Evolutionary conservation across 2,888 invertebrate genomes (phyloP), one percentile per base, ranked within the genome.

Genomic region (Pantelozetes paolii): DNA sequence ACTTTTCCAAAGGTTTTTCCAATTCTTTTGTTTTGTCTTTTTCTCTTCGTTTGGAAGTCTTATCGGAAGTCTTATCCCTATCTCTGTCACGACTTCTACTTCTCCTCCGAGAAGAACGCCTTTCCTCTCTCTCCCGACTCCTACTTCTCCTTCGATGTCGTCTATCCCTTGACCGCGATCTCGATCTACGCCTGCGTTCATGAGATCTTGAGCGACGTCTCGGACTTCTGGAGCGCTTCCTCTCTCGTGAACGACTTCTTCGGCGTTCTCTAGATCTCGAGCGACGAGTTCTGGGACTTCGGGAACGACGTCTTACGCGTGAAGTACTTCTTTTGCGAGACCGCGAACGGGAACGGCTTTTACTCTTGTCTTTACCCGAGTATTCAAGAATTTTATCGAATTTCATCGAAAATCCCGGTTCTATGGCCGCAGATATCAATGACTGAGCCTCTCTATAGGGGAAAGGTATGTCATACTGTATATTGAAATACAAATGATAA

Each of bases 351-450:
- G 36, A 32, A 13, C 42, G 30, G 11, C 30, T 67, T 45, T n/a
- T 32, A 6, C 50, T 50, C 20, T 71, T 74, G 1, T 71, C 64
- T 75, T 67, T 67, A 23, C 23, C 67, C 0, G 40, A 5, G 23
- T 20, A 67, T 13, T 67, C 67, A 1, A 67, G 9, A 20, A 67
- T 67, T 40, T 67, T 67, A 26, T 67, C 67, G 40, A 67, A 40
- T 67, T 67, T 67, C 42, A 67, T 26, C 30, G 30, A 18, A 67
- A 42, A 67, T 67, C 67, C 67, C 0, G 92, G 92, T 84, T 93
- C 94, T 77, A 95, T 93, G 18, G 94, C 92, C 11, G 94, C 95
- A 0, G 94, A 92, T 77, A 97, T 94, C 80, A 95, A 87, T 81
- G 91, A 92, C 83, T 96, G 95, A 0, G 95, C 95, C 83, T 97